Conservation (phyloP, 1,140 invertebrate species). For the Liolophura sinensis region DNA sequence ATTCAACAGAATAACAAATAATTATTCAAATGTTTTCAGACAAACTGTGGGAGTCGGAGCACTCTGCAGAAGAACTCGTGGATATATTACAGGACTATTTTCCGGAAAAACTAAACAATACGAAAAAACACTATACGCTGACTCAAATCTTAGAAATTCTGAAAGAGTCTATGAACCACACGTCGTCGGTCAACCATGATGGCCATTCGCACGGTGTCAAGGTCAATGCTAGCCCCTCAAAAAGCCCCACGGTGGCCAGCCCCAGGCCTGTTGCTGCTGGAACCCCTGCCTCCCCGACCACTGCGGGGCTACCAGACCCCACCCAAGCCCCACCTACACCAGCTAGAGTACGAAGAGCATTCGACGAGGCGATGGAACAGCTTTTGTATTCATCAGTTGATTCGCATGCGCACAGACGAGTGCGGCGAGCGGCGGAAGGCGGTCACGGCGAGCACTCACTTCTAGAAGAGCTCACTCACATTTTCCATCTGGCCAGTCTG, state of each 20-base stretch:
- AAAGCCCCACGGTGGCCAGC: not conserved
- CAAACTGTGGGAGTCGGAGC: conserved; percentile 37
- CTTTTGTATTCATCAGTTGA: too few species aligned
- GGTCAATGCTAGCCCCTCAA: not conserved
- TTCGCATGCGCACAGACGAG: conserved; percentile 14
- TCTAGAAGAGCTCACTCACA: conserved; percentile 44
- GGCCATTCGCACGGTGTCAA: not conserved
- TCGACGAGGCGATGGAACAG: too few species aligned
- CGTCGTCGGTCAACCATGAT: not conserved
- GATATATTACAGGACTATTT: conserved; percentile 38
- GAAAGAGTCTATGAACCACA: conserved; percentile 10
- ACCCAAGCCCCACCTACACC: conserved; percentile 5
- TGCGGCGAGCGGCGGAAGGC: conserved; percentile 24
- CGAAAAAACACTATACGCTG: conserved; percentile 24
- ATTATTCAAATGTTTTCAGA: conserved; percentile 28
- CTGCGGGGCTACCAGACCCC: not conserved
- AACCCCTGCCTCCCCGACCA: not conserved
- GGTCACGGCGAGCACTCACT: conserved; percentile 34
- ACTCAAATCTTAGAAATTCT: conserved; percentile 29
- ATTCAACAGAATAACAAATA: not conserved
- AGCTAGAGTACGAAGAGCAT: conserved; percentile 9
- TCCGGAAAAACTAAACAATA: conserved; percentile 32
- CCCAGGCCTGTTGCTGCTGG: not conserved
- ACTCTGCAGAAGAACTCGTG: conserved; percentile 33
- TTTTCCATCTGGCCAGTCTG: conserved; percentile 47